Evolutionary conservation across 2,797 vertebrate species (phyloP), one percentile per base, ranked within the genome.

Genomic region (Chelmon rostratus): DNA sequence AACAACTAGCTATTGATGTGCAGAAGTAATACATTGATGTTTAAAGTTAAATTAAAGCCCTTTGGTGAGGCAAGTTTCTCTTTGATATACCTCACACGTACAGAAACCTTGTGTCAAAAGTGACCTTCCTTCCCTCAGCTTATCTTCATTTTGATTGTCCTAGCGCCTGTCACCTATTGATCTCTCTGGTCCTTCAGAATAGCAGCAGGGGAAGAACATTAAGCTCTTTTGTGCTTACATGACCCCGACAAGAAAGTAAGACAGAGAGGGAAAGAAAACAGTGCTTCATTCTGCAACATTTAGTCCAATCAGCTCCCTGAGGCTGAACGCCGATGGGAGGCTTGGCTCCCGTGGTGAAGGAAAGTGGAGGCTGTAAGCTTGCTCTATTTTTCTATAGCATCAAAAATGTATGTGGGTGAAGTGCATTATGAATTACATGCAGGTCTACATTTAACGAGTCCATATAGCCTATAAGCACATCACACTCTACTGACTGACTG

Each of bases 271-370:
- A 68, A 71, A 67, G 74, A 82, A 91, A 90, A 88, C 81, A 86
- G 73, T 31, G 75, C 76, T 82, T 81, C 76, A 87, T 91, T 90
- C 88, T 93, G 90, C 88, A 91, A 84, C 91, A 92, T 91, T 94
- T 92, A 90, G 90, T 89, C 89, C 91, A 93, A 94, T 94, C 92
- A 92, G 92, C 87, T 93, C 83, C 86, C 90, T 77, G 86, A 89
- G 88, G 89, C 79, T 92, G 78, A 71, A 79, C 37, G 65, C 88
- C 86, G 53, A 89, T 37, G 75, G 88, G 90, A 86, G 87, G 81
- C 58, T 88, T 9, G 13, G 67, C 80, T 90, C 89, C 88, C 44
- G 84, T 11, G 47, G 91, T 78, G 92, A 90, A 57, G 80, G 82
- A 82, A 90, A 91, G 89, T 87, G 89, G 70, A 89, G 86, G 80